Evolutionary conservation across 2,113 vertebrate species (phyloP), one percentile per base, ranked within the genome.

Genomic region (Sinocyclocheilus grahami): DNA sequence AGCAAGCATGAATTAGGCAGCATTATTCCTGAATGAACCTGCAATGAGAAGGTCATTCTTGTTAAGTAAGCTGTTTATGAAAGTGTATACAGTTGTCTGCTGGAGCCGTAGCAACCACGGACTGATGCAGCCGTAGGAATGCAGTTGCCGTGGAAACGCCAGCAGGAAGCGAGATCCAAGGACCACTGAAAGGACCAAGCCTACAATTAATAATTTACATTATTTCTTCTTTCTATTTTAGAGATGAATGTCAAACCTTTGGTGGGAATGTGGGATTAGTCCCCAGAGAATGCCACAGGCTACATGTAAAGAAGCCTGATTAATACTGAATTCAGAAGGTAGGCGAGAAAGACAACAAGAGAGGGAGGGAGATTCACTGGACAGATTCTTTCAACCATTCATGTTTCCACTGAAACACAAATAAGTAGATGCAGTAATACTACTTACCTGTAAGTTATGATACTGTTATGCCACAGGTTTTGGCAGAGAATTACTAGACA

Each of bases 121-220:
- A 48, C 30, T 30, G 62, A 55, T 71, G 76, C 63, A 74, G 77
- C 53, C 6, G 37, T 11, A 80, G 81, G 86, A 81, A 89, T 62
- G 62, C 53, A 18, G 90, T 88, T 88, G 82, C 87, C 88, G 80
- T 88, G 88, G 87, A 87, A 58, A 91, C 87, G 14, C 58, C 76
- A 55, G 63, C 69, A 27, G 86, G 55, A 69, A 48, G 75, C 48
- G 4, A 65, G 85, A 63, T 48, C 2, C 37, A 75, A 72, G 48
- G 65, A 48, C 77, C 16, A 85, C 55, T 33, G 69, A 78, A 72
- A 51, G 6, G 42, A 81, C 2, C 42, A 86, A 79, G 42, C 60
- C 63, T 24, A 72, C 46, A 12, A 71, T 83, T 27, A 85, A 62
- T 87, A 79, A 87, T 87, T 87, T 72, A 87, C 37, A 42, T 22